These are phyloP conservation scores for Sinocyclocheilus anshuiensis DNA, from an alignment of 2,113 vertebrate species.

Conservation along the genomic window DNA sequence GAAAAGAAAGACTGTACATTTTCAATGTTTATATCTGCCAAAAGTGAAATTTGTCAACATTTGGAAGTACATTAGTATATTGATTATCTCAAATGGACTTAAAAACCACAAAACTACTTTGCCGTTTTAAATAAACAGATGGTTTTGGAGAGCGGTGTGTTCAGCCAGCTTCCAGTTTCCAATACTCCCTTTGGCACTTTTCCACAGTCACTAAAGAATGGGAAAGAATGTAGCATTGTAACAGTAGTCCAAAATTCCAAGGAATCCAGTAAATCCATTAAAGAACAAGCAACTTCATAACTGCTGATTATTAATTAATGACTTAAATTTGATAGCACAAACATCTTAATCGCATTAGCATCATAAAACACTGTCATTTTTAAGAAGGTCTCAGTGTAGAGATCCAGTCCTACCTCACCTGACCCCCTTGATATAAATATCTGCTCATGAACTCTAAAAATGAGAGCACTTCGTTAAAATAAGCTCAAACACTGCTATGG, in stretches of 20 bases:
- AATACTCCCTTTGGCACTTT: conserved; percentile 54
- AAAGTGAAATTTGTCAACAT: not conserved
- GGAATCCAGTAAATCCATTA: not conserved
- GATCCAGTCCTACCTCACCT: conserved; percentile 63
- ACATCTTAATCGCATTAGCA: not conserved
- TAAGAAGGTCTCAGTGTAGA: conserved; percentile 58
- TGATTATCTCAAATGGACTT: not conserved
- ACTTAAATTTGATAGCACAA: not conserved
- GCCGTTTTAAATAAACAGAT: conserved; percentile 56
- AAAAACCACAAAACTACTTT: conserved; percentile 23
- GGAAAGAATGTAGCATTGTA: conserved; percentile 14
- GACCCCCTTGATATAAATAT: conserved; percentile 79
- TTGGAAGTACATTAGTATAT: not conserved
- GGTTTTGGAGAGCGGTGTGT: conserved; percentile 53
- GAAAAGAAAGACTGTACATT: not conserved
- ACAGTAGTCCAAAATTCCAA: not conserved
- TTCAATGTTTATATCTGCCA: not conserved
- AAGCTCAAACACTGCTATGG: conserved; percentile 66
- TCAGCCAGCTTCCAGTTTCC: conserved; percentile 58
- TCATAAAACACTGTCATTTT: conserved; percentile 56
- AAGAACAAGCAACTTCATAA: not conserved
- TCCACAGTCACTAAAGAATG: conserved; percentile 42
- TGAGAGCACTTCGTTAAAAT: conserved; percentile 69
- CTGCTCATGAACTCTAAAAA: conserved; percentile 70
- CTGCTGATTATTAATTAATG: not conserved